phyloP scores from a whole-genome alignment of 1,140 invertebrate species.

The Latrodectus geometricus region DNA sequence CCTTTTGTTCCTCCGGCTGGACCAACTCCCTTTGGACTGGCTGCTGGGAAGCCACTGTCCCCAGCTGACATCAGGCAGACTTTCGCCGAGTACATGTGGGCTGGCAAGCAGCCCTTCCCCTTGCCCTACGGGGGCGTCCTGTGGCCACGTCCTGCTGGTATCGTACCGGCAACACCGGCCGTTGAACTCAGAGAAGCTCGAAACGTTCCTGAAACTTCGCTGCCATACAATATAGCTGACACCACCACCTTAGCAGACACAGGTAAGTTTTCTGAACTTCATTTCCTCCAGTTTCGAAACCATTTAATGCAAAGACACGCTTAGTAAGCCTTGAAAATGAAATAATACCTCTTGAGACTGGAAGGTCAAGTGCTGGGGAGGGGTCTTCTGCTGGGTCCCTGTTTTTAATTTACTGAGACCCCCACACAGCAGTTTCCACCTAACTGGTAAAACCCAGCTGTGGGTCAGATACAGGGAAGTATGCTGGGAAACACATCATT shows the following conservation, averaged over 20 bases:
- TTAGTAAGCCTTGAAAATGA: no score
- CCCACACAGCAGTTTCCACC: no score
- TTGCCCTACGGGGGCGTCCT: conserved; percentile 61
- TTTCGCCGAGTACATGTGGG: conserved; percentile 66
- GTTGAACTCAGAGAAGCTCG: conserved; percentile 33
- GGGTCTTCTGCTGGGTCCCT: no score
- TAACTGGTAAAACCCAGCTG: no score
- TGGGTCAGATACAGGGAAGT: no score
- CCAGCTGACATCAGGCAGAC: conserved; percentile 63
- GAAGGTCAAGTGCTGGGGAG: no score
- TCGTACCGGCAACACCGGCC: conserved; percentile 22
- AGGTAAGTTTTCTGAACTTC: background rate
- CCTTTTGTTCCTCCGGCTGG: conserved; percentile 41
- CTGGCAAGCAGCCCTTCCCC: conserved; percentile 62
- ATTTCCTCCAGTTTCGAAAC: no score
- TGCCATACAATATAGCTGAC: conserved; percentile 51
- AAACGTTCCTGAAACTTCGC: conserved; percentile 36
- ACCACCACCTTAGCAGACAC: conserved; percentile 49
- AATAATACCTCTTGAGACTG: no score
- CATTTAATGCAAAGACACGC: no score
- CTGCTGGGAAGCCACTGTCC: conserved; percentile 31
- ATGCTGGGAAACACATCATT: no score
- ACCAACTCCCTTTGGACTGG: conserved; percentile 20
- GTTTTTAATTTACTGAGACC: no score
- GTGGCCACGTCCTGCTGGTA: conserved; percentile 55